Base-by-base conservation (phyloP, 2,888 invertebrate species). In the Galeruca laticollis region DNA sequence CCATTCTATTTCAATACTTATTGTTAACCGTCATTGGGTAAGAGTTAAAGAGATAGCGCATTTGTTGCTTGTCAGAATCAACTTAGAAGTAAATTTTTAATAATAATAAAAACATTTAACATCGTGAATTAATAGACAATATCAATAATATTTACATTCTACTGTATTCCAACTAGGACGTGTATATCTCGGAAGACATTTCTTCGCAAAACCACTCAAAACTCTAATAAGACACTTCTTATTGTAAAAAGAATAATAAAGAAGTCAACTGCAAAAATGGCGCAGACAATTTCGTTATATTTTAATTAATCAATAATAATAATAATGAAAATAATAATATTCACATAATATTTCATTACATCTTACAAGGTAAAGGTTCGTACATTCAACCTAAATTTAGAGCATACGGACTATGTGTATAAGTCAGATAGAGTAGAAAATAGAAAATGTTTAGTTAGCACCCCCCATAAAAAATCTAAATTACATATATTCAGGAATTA, bases 261-360 rank as follows among this genome's bases (percentile, higher is more conserved):
- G 82, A 82, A 81, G 77, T 82, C 79, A 83, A 83, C 80, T 83
- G 82, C 81, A 76, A 76, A 78, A 81, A 51, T 66, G 66, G 66
- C 80, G 80, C 80, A 81, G 81, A 79, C 77, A 77, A 78, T 78
- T 78, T 79, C 75, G 76, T 73, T 77, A 59, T 66, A 49, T 47
- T 66, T 66, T 66, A 51, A 26, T 15, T 63, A 40, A 37, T 54
- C 59, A 18, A 47, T 47, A 47, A 47, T 47, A 47, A n/a, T 61
- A 31, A 62, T 61, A 47, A 47, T 47, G 15, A 15, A 51, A 33
- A 62, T 61, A 67, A 68, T 68, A 64, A 69, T 78, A 77, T 77
- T 77, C 72, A 73, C 73, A 71, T 64, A 26, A 49, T 59, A 64
- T 68, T 60, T 69, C 62, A 40, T 57, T 54, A 64, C 64, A 68